Percentiles rank a stretch among this genome's conserved stretches.
These are phyloP conservation scores for Apis dorsata DNA, from an alignment of 1,140 invertebrate species.

Conservation along the genomic window DNA sequence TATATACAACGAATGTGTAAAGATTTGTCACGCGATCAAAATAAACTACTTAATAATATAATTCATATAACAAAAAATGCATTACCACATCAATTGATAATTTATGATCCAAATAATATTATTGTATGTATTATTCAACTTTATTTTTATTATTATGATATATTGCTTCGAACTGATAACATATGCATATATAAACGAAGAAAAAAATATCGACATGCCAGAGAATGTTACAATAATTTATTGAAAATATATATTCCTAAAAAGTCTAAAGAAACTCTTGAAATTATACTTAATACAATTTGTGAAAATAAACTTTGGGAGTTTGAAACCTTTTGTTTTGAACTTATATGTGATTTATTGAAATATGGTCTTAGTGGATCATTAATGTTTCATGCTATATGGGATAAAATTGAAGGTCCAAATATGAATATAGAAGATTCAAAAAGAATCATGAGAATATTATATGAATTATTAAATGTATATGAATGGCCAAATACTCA, in stretches of 20 bases:
- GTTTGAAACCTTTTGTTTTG: constrained; percentile 65
- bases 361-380: constrained; percentile 52
- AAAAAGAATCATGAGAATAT: constrained; percentile 71
- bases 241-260: constrained; percentile 62
- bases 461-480: constrained; percentile 78
- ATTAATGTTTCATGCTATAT: constrained; percentile 62
- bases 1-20: constrained; percentile 15
- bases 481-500: constrained; percentile 79
- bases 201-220: constrained; percentile 58
- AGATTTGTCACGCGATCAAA: neutral
- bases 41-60: constrained; percentile 45
- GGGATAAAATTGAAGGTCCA: constrained; percentile 62
- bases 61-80: constrained; percentile 27
- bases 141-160: constrained; percentile 56
- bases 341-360: constrained; percentile 62
- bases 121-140: constrained; percentile 64
- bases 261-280: constrained; percentile 55
- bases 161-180: constrained; percentile 30
- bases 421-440: constrained; percentile 42
- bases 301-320: constrained; percentile 68
- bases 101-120: constrained; percentile 51
- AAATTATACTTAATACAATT: constrained; percentile 63
- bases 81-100: constrained; percentile 55
- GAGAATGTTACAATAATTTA: constrained; percentile 64
- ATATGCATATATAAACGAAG: constrained; percentile 65